These are phyloP conservation scores for Muscicapa striata DNA, from an alignment of 2,797 vertebrate genomes.

Conservation along the genomic window DNA sequence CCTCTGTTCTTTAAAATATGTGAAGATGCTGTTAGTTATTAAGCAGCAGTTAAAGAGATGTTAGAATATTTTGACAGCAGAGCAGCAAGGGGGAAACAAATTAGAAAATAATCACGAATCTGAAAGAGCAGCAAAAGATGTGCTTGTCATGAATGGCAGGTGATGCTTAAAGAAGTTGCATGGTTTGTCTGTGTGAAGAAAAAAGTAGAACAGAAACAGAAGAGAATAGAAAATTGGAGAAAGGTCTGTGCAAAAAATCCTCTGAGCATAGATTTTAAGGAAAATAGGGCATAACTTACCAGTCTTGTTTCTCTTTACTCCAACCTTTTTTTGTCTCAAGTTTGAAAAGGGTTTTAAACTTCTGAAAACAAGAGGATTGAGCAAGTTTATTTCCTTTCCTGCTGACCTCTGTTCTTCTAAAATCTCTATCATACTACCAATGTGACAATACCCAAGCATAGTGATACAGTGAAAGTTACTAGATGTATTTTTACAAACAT, in stretches of 20 bases:
- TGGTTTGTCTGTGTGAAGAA: neutral
- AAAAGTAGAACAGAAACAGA: neutral
- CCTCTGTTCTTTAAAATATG: conserved; percentile 17
- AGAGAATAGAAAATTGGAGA: neutral
- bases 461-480: accelerated
- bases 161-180: conserved; percentile 7
- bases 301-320: neutral
- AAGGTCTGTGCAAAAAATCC: neutral
- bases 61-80: conserved; percentile 35
- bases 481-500: neutral
- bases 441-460: neutral
- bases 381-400: neutral
- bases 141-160: neutral
- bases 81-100: conserved; percentile 14
- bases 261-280: neutral
- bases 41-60: conserved; percentile 31
- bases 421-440: neutral
- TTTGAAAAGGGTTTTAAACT: neutral
- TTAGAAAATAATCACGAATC: conserved; percentile 22
- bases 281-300: neutral
- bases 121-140: neutral
- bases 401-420: neutral
- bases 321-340: neutral
- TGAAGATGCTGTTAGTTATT: conserved; percentile 18
- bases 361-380: neutral